Base-by-base conservation (phyloP, 2,888 invertebrate species). In the Lamproptera curius region DNA sequence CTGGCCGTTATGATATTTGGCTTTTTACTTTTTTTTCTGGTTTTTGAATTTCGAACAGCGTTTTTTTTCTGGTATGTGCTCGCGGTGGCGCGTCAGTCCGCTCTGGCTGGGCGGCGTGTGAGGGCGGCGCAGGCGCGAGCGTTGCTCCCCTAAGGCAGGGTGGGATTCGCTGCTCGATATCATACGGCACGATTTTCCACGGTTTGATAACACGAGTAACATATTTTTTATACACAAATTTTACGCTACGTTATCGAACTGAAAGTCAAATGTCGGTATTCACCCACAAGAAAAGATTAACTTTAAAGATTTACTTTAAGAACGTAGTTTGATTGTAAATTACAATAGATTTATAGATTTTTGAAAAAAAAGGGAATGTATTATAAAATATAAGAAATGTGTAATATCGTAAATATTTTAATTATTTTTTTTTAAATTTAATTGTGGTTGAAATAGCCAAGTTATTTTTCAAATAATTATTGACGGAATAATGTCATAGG, bases 91-190 rank as follows among this genome's bases (percentile, higher is more conserved):
- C 49, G 51, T 51, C 52, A 54, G 54, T 54, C 54, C 52, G 56
- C 43, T 53, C 66, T 64, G 70, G 72, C 67, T 56, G 52, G 70
- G 79, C 70, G 61, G 57, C 63, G 67, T 65, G 66, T 59, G 62
- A 66, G 55, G 59, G 57, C 45, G 50, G 43, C 65, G 85, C 80
- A 65, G 61, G 78, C 85, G 82, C 73, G 74, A 56, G 56, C 65
- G 49, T 70, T 73, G 73, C 81, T 75, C 79, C 82, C 80, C 70
- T 60, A 46, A 23, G 26, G 53, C 78, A 74, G 82, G 67, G 67
- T 16, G 50, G 70, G 35, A 77, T 57, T 67, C 6, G 51, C 53
- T 33, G 28, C 28, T 28, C 23, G 23, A 16, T 16, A 6, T 6
- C 8, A 8, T 4, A 8, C 23, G 23, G 23, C 10, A 28, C 10